Base-by-base conservation (phyloP, 2,113 vertebrate genomes). In the Lipophrys pholis region DNA sequence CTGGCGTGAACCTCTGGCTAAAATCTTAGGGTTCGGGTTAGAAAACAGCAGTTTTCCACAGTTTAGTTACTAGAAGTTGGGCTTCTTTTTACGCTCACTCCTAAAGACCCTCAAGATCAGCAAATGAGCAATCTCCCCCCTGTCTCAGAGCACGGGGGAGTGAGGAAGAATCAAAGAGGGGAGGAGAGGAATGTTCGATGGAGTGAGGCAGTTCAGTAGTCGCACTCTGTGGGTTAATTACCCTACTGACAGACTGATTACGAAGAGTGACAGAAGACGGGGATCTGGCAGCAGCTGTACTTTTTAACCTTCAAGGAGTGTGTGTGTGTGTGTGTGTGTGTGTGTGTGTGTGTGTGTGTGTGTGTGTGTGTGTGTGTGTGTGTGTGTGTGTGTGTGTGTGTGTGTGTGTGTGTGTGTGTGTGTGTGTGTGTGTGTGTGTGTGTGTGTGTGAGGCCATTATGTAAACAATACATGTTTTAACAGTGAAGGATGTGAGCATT, bases 231-330 rank as follows among this genome's bases (percentile, higher is more conserved):
- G 76, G 90, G 87, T 91, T 90, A 90, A 92, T 92, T 89, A 89
- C 85, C 81, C 52, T 55, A 78, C 69, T 92, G 90, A 92, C 89
- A 87, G 86, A 92, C 77, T 88, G 83, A 90, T 91, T 92, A 90
- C 83, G 66, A 46, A 78, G 73, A 90, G 83, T 85, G 80, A 86
- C 84, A 78, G 58, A 76, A 63, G 71, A 79, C 83, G 76, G 77
- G 81, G 81, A 65, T 81, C 77, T 82, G 73, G 67, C 56, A 72
- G 82, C 71, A 76, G 84, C 82, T 87, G 75, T 83, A 88, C 88
- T 87, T 76, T 58, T 72, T 88, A 88, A 88, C 82, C 73, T 77
- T 78, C 70, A 64, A 72, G 76, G 49, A 48, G 17, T 45, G 36
- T 55, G 64, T 42, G 58, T 65, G 50, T 61, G 16, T 64, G 60